phyloP scores from a whole-genome alignment of 30 jellyfish, hydroid and myxozoan genomes.

The Rhopilema esculentum region DNA sequence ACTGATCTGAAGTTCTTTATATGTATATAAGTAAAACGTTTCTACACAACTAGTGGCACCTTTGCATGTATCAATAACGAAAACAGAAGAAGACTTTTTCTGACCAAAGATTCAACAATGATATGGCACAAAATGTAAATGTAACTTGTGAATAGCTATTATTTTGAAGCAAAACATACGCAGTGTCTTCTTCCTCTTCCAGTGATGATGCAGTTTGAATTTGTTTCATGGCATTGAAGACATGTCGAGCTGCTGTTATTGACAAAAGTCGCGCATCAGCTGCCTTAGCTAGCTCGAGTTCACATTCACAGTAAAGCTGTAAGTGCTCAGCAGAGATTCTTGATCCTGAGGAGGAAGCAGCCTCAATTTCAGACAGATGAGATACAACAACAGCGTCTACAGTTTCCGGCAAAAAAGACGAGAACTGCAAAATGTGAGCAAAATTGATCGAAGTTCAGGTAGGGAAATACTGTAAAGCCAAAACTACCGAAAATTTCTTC shows the following conservation, averaged over 20 bases:
- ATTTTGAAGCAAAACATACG: slow-evolving; percentile 43
- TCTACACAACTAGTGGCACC: too few species aligned
- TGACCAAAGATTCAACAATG: too few species aligned
- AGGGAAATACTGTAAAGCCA: too few species aligned
- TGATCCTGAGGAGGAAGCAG: not conserved
- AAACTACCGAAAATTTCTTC: too few species aligned
- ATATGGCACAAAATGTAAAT: too few species aligned
- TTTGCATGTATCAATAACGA: too few species aligned
- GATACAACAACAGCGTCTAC: not conserved
- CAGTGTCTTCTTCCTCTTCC: slow-evolving; percentile 21
- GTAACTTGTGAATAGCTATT: too few species aligned
- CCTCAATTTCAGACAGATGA: not conserved
- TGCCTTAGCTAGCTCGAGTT: slow-evolving; percentile 9
- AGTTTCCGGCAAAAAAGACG: not conserved
- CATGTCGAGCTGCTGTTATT: slow-evolving; percentile 60
- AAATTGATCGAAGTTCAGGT: too few species aligned
- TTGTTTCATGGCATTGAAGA: slow-evolving; percentile 27
- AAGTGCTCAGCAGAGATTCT: slow-evolving; percentile 43
- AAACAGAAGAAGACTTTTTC: too few species aligned
- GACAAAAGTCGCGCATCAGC: slow-evolving; percentile 52
- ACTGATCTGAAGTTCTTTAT: too few species aligned
- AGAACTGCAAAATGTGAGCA: not conserved
- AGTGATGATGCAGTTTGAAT: slow-evolving; percentile 41
- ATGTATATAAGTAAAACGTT: too few species aligned
- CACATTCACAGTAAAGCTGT: slow-evolving; percentile 29